Evolutionary conservation across 2,888 invertebrate genomes (phyloP), one percentile per base, ranked within the genome.

Genomic region (Spilosoma lubricipeda): DNA sequence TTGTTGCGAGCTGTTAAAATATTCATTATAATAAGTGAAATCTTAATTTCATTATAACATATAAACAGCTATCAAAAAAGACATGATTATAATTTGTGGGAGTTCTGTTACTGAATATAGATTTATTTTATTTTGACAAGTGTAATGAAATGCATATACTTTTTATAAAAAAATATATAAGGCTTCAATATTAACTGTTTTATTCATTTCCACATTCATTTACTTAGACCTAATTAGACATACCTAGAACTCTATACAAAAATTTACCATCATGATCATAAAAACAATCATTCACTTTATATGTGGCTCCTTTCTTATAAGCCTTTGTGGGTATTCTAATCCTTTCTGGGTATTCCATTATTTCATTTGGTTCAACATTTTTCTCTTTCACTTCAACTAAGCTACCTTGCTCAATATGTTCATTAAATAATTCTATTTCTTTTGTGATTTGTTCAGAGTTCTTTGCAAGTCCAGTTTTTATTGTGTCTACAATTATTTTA

Each of bases 181-280:
- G 89, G 94, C 94, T 94, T 93, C 87, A 83, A 86, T 78, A 84
- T 80, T 68, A 81, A 81, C 82, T 90, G 89, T 93, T 93, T 94
- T 92, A 93, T 93, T 94, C 91, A 92, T 93, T 94, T 88, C 78
- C 68, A 68, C 79, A 13, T 67, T 80, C 64, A 76, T 48, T 64
- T 73, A 20, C 68, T 77, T 77, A 72, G 42, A 82, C 77, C 80
- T 85, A 87, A 75, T 83, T 86, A 70, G 90, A 92, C 96, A 97
- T 96, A 77, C 98, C 98, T 80, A 98, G 97, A 67, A 98, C 97
- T 86, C 98, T 96, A 89, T 98, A 98, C 74, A 98, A 94, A 94
- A 98, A 98, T 89, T 95, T 96, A 0, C 98, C 98, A 94, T 98
- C 97, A 89, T 97, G 96, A 88, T 98, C 98, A 91, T 98, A 98